Evolutionary conservation across 2,888 invertebrate genomes (phyloP).

Genomic region (Bombyx huttoni): DNA sequence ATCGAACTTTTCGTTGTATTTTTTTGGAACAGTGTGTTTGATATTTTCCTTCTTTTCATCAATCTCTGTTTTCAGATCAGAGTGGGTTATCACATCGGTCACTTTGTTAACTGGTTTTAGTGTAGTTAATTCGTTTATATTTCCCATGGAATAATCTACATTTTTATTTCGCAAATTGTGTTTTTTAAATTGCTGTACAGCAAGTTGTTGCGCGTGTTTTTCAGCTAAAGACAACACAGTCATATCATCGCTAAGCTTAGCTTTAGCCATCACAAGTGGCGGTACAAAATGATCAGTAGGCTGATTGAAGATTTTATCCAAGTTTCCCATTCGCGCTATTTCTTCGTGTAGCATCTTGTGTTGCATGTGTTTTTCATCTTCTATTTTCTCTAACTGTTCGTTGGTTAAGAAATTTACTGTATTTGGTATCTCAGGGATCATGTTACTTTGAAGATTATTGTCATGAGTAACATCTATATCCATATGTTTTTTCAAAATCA

Average conservation of each 20-base stretch:
- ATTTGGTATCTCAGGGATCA: slow-evolving; percentile 35
- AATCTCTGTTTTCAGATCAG: slow-evolving; percentile 16
- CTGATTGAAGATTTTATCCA: slow-evolving; percentile 61
- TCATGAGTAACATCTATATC: slow-evolving; percentile 26
- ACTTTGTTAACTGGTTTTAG: slow-evolving; percentile 11
- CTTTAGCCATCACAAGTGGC: slow-evolving; percentile 65
- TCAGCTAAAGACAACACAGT: slow-evolving; percentile 60
- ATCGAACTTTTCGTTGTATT: slow-evolving; percentile 41
- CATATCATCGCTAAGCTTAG: slow-evolving; percentile 64
- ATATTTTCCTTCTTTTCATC: slow-evolving; percentile 27
- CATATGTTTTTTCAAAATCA: slow-evolving; percentile 26
- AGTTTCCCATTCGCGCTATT: slow-evolving; percentile 51
- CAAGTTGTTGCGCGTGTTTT: slow-evolving; percentile 58
- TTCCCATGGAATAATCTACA: slow-evolving; percentile 9
- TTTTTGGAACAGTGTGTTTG: slow-evolving; percentile 41
- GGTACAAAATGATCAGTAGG: slow-evolving; percentile 66
- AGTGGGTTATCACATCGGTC: slow-evolving; percentile 9
- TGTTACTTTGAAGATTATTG: slow-evolving; percentile 50
- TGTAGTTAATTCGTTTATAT: slow-evolving; percentile 15
- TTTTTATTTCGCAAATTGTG: slow-evolving; percentile 17
- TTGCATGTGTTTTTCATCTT: slow-evolving; percentile 50
- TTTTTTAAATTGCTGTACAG: slow-evolving; percentile 33
- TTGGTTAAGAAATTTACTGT: slow-evolving; percentile 31
- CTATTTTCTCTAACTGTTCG: slow-evolving; percentile 40
- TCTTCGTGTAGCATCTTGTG: slow-evolving; percentile 59